Conservation (phyloP, 2,888 invertebrate genomes). For the Tetragonula carbonaria region DNA sequence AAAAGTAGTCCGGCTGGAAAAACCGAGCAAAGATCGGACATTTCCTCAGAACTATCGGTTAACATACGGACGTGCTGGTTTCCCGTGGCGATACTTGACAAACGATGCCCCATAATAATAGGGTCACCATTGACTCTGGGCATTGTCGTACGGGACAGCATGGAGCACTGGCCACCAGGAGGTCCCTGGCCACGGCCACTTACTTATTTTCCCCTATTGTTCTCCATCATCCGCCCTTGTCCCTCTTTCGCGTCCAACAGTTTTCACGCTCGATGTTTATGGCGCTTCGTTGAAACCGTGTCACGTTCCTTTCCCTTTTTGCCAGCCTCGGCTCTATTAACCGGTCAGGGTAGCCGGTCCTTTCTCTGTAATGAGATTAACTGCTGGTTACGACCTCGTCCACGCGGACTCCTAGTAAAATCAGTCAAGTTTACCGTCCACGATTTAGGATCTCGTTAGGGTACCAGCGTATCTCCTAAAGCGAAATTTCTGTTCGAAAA, state of each 20-base stretch:
- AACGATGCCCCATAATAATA: slow-evolving; percentile 77
- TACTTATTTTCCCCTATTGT: slow-evolving; percentile 65
- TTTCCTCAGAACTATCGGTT: slow-evolving; percentile 48
- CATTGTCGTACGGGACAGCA: slow-evolving; percentile 66
- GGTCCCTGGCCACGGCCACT: slow-evolving; percentile 62
- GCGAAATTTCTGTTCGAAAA: neutral
- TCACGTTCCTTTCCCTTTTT: slow-evolving; percentile 49
- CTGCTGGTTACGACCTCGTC: slow-evolving; percentile 26
- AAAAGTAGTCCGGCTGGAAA: slow-evolving; percentile 37
- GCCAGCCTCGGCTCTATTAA: slow-evolving; percentile 39
- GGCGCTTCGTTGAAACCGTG: slow-evolving; percentile 50
- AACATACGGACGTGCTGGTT: slow-evolving; percentile 69
- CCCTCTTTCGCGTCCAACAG: slow-evolving; percentile 28
- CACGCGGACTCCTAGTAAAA: slow-evolving; percentile 14
- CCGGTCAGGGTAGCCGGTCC: slow-evolving; percentile 13
- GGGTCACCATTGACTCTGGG: slow-evolving; percentile 71
- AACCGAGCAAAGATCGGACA: slow-evolving; percentile 27
- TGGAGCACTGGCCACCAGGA: slow-evolving; percentile 59
- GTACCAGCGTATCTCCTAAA: neutral
- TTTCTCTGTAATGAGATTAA: slow-evolving; percentile 33
- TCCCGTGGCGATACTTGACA: slow-evolving; percentile 74
- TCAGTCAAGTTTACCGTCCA: neutral
- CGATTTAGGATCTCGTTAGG: neutral
- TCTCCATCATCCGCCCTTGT: slow-evolving; percentile 45
- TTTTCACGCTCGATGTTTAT: slow-evolving; percentile 68